Evolutionary conservation across 1,140 invertebrate genomes (phyloP).

Genomic region (Sipha flava): DNA sequence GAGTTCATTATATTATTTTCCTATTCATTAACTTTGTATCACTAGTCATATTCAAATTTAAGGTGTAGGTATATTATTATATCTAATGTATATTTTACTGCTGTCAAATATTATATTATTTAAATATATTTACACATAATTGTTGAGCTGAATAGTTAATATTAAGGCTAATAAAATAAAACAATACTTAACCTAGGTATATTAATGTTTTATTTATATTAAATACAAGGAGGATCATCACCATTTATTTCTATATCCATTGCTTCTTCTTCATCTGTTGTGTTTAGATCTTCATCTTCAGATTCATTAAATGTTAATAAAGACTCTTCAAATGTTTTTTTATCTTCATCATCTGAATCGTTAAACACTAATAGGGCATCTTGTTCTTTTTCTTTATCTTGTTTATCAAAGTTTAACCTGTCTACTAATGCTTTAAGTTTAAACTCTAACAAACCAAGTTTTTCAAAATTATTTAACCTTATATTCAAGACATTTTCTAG

Average conservation of each 20-base stretch:
- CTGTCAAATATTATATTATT: no score
- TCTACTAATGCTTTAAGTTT: conserved; percentile 15
- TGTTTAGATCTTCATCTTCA: background rate
- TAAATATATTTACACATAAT: no score
- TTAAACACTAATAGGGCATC: background rate
- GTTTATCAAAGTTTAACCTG: background rate
- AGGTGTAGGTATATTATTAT: no score
- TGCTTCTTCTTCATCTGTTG: conserved; percentile 3
- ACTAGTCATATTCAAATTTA: no score
- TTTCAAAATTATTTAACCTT: conserved; percentile 20
- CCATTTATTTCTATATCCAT: conserved; percentile 22
- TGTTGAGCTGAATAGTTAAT: no score
- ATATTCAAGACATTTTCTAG: conserved; percentile 5
- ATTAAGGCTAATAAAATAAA: no score
- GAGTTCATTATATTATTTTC: no score
- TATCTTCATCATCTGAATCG: conserved; percentile 22
- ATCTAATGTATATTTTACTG: no score
- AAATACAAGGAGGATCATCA: background rate
- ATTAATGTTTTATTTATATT: no score
- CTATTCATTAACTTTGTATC: no score
- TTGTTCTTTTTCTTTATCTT: conserved; percentile 1
- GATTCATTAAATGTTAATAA: background rate
- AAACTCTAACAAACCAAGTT: conserved; percentile 17
- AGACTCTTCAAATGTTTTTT: conserved; percentile 16
- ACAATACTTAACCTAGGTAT: no score